Percentiles rank a stretch among this genome's conserved stretches.
Conservation (phyloP, 2,113 vertebrate species). For the Tupaia chinensis region DNA sequence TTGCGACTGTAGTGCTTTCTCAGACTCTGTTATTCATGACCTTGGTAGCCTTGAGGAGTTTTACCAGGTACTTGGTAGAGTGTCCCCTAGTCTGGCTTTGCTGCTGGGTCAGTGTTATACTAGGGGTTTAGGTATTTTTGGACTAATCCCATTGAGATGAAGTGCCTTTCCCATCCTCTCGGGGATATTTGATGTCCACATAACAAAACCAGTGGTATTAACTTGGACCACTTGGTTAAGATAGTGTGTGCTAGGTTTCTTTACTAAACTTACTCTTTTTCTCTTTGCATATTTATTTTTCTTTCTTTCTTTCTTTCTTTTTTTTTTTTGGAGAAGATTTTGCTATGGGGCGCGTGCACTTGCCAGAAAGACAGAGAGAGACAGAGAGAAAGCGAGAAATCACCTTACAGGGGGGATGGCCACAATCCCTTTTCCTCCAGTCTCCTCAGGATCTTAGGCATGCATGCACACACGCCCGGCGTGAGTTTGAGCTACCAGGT, state of each 20-base stretch:
- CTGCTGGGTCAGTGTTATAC: conserved; percentile 11
- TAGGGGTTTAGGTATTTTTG: background rate
- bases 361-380: too few species aligned
- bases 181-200: background rate
- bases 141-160: background rate
- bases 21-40: background rate
- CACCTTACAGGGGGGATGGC: too few species aligned
- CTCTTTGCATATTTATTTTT: background rate
- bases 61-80: background rate
- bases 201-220: conserved; percentile 9
- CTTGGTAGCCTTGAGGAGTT: background rate
- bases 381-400: too few species aligned
- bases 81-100: background rate
- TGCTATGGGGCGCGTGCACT: too few species aligned
- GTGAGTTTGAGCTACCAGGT: too few species aligned
- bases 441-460: too few species aligned
- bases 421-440: too few species aligned
- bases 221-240: background rate
- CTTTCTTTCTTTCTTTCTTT: too few species aligned
- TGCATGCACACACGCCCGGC: too few species aligned
- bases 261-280: background rate
- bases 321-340: too few species aligned
- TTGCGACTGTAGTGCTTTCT: conserved; percentile 31
- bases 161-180: background rate
- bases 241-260: background rate